phyloP scores from a whole-genome alignment of 2,113 vertebrate species.

The Ictalurus punctatus region DNA sequence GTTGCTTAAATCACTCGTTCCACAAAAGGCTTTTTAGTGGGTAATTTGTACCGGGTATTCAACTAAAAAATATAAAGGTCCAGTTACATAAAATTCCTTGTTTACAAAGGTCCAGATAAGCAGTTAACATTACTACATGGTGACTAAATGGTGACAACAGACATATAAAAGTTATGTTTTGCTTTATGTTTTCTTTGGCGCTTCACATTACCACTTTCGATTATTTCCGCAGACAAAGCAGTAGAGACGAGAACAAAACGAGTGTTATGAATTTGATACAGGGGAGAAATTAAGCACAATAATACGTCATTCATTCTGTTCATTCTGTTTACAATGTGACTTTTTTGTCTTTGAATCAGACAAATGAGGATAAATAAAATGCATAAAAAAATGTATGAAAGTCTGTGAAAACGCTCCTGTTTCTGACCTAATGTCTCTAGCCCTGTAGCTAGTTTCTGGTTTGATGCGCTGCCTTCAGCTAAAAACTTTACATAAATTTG shows the following conservation, averaged over 20 bases:
- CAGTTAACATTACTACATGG: not conserved
- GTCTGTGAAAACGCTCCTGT: not conserved
- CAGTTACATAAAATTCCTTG: not conserved
- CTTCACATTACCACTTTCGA: not conserved
- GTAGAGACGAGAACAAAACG: not conserved
- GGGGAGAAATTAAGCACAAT: not conserved
- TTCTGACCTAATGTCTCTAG: not conserved
- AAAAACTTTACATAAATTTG: not conserved
- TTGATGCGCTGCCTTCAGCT: not conserved
- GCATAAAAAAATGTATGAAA: not conserved
- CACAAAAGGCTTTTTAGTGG: not conserved
- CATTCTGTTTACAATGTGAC: not conserved
- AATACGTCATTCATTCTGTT: not conserved
- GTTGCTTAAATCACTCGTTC: not conserved
- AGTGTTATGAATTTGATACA: not conserved
- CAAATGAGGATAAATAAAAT: not conserved
- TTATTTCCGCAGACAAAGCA: not conserved
- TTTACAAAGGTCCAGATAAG: not conserved
- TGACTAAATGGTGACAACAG: not conserved
- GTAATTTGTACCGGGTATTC: not conserved
- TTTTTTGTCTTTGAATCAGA: not conserved
- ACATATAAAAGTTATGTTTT: not conserved
- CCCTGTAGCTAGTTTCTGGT: not conserved
- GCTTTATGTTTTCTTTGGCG: not conserved
- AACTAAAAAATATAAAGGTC: not conserved